Evolutionary conservation across 2,113 vertebrate genomes (phyloP).

Genomic region (Pygoscelis adeliae): DNA sequence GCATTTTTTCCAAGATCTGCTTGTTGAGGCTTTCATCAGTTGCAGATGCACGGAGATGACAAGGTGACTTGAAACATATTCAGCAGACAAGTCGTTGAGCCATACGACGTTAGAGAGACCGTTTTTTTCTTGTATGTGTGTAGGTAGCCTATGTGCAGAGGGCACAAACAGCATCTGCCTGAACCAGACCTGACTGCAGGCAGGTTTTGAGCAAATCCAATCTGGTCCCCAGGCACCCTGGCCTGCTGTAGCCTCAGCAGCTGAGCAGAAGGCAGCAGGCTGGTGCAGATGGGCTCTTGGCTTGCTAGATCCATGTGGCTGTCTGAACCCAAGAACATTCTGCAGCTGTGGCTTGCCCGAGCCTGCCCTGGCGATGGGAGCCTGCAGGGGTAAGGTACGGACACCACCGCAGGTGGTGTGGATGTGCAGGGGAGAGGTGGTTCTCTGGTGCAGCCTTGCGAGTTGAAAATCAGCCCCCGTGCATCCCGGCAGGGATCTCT

Average conservation of each 20-base stretch:
- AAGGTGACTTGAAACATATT: background rate
- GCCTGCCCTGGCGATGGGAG: background rate
- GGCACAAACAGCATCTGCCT: background rate
- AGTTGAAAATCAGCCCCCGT: background rate
- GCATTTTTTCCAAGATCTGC: background rate
- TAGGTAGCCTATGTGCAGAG: background rate
- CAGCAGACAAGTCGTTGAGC: background rate
- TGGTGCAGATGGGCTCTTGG: background rate
- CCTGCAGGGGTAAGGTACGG: fast-evolving
- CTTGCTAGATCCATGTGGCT: background rate
- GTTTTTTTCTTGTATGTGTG: background rate
- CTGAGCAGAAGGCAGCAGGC: background rate
- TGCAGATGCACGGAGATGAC: background rate
- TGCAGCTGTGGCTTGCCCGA: background rate
- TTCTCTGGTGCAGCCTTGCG: background rate
- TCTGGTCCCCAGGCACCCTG: background rate
- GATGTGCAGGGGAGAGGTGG: background rate
- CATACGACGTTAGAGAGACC: background rate
- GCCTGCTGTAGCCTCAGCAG: background rate
- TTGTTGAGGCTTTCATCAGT: conserved; percentile 20
- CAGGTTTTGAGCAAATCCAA: background rate
- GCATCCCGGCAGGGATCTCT: background rate
- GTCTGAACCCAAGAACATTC: background rate
- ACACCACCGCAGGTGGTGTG: fast-evolving
- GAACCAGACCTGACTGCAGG: background rate